phyloP scores from a whole-genome alignment of 2,888 invertebrate genomes.

The Spisula subtruncata region DNA sequence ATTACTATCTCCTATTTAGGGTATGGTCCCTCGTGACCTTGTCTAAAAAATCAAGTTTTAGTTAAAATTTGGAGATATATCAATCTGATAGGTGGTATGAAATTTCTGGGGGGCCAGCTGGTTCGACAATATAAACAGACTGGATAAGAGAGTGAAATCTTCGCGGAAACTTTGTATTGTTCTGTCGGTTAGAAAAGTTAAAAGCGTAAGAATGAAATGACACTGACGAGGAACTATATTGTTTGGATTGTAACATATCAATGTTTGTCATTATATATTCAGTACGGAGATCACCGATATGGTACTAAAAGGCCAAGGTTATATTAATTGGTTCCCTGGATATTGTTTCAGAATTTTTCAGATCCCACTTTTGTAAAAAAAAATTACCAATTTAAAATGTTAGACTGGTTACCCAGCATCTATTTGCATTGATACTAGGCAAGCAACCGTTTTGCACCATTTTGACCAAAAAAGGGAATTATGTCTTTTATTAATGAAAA shows the following conservation, averaged over 20 bases:
- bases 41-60: constrained; percentile 40
- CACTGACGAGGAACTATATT: constrained; percentile 17
- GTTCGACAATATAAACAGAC: constrained; percentile 37
- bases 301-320: neutral
- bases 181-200: constrained; percentile 30
- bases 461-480: no score
- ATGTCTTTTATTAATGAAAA: no score
- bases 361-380: no score
- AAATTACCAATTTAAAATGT: no score
- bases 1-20: constrained; percentile 32
- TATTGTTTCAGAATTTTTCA: neutral
- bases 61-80: constrained; percentile 51
- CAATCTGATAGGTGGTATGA: constrained; percentile 39
- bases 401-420: no score
- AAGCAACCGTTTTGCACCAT: no score
- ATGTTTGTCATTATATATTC: neutral
- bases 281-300: neutral
- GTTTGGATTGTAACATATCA: constrained; percentile 5
- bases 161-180: neutral
- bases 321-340: neutral
- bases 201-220: constrained; percentile 44
- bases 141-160: neutral
- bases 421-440: no score
- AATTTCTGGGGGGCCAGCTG: constrained; percentile 48
- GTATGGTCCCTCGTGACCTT: constrained; percentile 44